Percentiles rank a stretch among this genome's conserved stretches.
phyloP scores from a whole-genome alignment of 1,140 invertebrate genomes.

The Aricia agestis region DNA sequence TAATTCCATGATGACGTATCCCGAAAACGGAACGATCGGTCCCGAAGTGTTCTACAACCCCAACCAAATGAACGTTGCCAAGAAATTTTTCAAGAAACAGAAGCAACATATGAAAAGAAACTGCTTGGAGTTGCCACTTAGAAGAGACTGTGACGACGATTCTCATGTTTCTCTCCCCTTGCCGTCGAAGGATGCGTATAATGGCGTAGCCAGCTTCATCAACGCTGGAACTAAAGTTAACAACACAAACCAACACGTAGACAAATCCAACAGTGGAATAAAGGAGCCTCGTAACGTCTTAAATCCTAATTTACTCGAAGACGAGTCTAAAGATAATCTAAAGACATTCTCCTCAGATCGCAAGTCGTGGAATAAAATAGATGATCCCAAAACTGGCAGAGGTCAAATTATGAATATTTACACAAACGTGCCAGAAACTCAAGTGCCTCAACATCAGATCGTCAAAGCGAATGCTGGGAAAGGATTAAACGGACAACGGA shows the following conservation, averaged over 20 bases:
- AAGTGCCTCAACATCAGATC: conserved; percentile 79
- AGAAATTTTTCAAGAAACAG: conserved; percentile 94
- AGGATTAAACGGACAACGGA: conserved; percentile 52
- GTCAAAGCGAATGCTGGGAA: conserved; percentile 64
- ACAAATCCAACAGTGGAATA: conserved; percentile 75
- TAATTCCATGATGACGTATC: conserved; percentile 82
- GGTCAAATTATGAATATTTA: conserved; percentile 84
- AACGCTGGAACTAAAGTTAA: conserved; percentile 84
- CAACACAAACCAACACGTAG: conserved; percentile 86
- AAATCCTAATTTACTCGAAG: conserved; percentile 81
- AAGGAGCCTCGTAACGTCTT: conserved; percentile 63
- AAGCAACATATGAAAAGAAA: conserved; percentile 85
- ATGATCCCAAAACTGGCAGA: conserved; percentile 60
- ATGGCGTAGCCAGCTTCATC: conserved; percentile 80
- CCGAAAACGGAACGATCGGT: conserved; percentile 76
- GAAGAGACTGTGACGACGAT: conserved; percentile 80
- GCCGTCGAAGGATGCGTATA: conserved; percentile 74
- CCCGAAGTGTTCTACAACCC: conserved; percentile 94
- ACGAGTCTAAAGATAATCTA: conserved; percentile 68
- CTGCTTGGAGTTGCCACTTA: conserved; percentile 82
- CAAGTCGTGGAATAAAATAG: conserved; percentile 54
- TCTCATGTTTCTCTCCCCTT: conserved; percentile 76
- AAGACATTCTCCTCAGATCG: conserved; percentile 69
- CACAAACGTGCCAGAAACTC: conserved; percentile 83
- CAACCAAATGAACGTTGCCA: conserved; percentile 92